phyloP scores from a whole-genome alignment of 2,113 vertebrate genomes.

The Chitala chitala region DNA sequence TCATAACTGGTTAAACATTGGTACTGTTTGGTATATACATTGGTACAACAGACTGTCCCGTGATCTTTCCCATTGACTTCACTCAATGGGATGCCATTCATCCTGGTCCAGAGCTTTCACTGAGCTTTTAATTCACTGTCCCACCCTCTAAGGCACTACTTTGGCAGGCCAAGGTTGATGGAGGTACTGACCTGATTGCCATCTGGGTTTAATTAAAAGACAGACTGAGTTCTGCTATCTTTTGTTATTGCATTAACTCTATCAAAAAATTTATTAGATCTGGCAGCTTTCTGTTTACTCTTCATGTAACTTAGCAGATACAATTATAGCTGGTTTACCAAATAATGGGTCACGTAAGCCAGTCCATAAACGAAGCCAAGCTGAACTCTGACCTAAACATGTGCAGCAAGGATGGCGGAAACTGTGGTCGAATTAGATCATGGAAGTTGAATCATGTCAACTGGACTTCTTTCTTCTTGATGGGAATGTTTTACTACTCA shows the following conservation, averaged over 20 bases:
- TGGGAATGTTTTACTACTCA: too few relatives aligned
- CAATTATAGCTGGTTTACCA: constrained; percentile 3
- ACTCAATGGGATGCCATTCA: background rate
- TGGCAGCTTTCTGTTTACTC: background rate
- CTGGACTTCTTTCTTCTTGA: too few relatives aligned
- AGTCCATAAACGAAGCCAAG: too few relatives aligned
- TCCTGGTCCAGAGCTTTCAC: background rate
- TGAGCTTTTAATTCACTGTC: background rate
- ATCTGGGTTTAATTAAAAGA: background rate
- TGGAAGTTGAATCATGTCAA: too few relatives aligned
- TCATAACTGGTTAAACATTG: too few relatives aligned
- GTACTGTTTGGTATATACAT: too few relatives aligned
- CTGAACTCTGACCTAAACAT: too few relatives aligned
- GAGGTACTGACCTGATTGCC: background rate
- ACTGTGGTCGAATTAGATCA: too few relatives aligned
- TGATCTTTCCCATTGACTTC: background rate
- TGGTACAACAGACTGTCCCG: too few relatives aligned
- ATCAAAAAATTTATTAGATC: constrained; percentile 5
- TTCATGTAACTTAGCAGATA: constrained; percentile 9
- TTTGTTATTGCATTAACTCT: constrained; percentile 7
- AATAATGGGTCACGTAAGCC: too few relatives aligned
- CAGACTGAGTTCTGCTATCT: background rate
- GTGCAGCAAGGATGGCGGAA: too few relatives aligned
- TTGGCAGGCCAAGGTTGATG: background rate
- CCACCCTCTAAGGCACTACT: background rate